A percentile compares a stretch with the other conserved stretches of the same genome.
These are phyloP conservation scores for Mesochorus sp. DNA, from an alignment of 2,888 invertebrate species.

Conservation along the genomic window DNA sequence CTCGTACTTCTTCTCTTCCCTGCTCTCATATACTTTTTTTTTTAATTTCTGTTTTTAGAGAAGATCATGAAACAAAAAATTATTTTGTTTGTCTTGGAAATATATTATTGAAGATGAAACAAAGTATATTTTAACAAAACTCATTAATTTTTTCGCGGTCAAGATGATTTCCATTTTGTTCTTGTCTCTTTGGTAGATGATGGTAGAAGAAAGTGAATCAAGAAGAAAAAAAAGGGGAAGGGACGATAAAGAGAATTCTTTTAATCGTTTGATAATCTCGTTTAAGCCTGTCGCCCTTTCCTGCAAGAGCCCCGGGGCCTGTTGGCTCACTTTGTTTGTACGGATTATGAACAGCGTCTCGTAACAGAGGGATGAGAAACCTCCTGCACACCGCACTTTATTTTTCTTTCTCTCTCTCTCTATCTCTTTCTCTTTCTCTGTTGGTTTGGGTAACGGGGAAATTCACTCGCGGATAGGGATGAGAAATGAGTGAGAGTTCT, in stretches of 20 bases:
- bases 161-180: neutral
- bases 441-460: constrained; percentile 29
- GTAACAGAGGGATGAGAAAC: constrained; percentile 32
- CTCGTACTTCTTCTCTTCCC: constrained; percentile 56
- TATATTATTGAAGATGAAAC: neutral
- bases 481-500: constrained; percentile 45
- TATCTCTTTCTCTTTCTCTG: constrained; percentile 23
- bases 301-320: constrained; percentile 64
- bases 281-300: constrained; percentile 74
- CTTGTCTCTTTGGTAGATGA: neutral
- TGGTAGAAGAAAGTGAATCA: neutral
- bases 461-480: constrained; percentile 28
- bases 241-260: constrained; percentile 72
- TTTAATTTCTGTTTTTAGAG: neutral
- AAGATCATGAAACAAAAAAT: neutral
- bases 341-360: constrained; percentile 74
- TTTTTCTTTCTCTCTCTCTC: neutral
- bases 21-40: too few species aligned
- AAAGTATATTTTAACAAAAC: neutral
- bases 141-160: neutral
- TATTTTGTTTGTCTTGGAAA: neutral
- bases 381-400: constrained; percentile 10
- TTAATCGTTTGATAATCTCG: constrained; percentile 80
- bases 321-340: constrained; percentile 73
- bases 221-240: constrained; percentile 32